These are phyloP conservation scores for Drosophila formosana DNA, from an alignment of 2,888 invertebrate species.

Conservation along the genomic window DNA sequence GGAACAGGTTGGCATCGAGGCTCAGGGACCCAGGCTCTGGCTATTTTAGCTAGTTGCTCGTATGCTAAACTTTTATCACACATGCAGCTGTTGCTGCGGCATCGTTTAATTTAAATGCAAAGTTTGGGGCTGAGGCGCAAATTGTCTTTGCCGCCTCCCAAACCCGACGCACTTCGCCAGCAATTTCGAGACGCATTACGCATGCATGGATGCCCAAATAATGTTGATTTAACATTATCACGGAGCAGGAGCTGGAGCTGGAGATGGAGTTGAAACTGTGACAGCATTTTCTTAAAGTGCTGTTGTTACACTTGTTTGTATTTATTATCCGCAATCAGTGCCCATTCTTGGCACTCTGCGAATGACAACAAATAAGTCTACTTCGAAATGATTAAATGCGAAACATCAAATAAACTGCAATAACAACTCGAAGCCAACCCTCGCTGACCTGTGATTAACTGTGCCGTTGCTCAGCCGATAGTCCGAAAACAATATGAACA, in stretches of 20 bases:
- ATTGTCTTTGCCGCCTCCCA: conserved; percentile 61
- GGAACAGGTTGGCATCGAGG: conserved; percentile 2
- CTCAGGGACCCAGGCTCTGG: not conserved
- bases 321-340: conserved; percentile 36
- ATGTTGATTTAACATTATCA: conserved; percentile 84
- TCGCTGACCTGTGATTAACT: conserved; percentile 32
- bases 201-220: conserved; percentile 84
- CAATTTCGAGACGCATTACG: conserved; percentile 80
- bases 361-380: conserved; percentile 74
- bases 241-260: conserved; percentile 42
- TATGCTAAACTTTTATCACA: conserved; percentile 77
- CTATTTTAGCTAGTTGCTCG: conserved; percentile 39
- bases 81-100: conserved; percentile 9
- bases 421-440: conserved; percentile 61
- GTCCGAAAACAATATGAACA: conserved; percentile 74
- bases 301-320: conserved; percentile 9
- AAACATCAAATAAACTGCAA: conserved; percentile 80
- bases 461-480: conserved; percentile 34
- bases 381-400: conserved; percentile 75
- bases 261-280: conserved; percentile 43
- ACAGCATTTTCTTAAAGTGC: conserved; percentile 17
- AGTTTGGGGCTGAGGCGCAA: conserved; percentile 63
- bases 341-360: conserved; percentile 43
- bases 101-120: conserved; percentile 78
- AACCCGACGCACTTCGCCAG: conserved; percentile 26